Evolutionary conservation across 2,797 vertebrate genomes (phyloP).

Genomic region (Apogon talboti): DNA sequence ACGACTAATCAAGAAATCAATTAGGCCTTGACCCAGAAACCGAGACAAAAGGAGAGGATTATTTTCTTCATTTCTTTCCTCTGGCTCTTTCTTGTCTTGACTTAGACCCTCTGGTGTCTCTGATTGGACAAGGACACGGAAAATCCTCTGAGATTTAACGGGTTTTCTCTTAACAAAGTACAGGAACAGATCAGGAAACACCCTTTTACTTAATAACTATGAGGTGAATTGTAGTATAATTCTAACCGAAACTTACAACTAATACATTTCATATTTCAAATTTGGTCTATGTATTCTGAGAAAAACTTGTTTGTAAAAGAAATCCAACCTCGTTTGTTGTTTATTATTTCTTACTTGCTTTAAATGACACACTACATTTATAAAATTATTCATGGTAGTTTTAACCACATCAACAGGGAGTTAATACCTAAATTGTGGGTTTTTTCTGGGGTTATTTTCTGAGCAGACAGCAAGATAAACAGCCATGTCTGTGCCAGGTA

Average conservation of each 20-base stretch:
- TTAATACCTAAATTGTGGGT: conserved; percentile 20
- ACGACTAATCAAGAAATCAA: conserved; percentile 91
- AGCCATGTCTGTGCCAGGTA: conserved; percentile 7
- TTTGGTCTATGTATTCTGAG: background rate
- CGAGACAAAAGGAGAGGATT: conserved; percentile 86
- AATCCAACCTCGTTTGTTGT: background rate
- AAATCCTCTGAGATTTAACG: conserved; percentile 67
- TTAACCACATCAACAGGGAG: conserved; percentile 13
- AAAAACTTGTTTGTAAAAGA: conserved; percentile 13
- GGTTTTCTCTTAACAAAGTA: conserved; percentile 35
- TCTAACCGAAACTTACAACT: too few species aligned
- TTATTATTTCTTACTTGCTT: conserved; percentile 4
- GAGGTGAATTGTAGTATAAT: conserved; percentile 13
- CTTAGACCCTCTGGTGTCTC: conserved; percentile 62
- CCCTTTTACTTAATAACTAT: conserved; percentile 15
- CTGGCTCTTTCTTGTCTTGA: conserved; percentile 71
- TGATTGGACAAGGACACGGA: conserved; percentile 64
- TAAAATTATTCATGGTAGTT: conserved; percentile 10
- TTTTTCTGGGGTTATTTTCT: conserved; percentile 12
- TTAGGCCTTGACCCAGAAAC: conserved; percentile 95
- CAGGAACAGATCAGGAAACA: background rate
- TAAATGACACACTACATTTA: conserved; percentile 9
- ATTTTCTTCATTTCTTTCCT: conserved; percentile 77
- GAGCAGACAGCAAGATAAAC: conserved; percentile 25
- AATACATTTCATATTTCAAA: too few species aligned